Evolutionary conservation across 2,888 invertebrate species (phyloP).

Genomic region (Trypoxylon attenuatum): DNA sequence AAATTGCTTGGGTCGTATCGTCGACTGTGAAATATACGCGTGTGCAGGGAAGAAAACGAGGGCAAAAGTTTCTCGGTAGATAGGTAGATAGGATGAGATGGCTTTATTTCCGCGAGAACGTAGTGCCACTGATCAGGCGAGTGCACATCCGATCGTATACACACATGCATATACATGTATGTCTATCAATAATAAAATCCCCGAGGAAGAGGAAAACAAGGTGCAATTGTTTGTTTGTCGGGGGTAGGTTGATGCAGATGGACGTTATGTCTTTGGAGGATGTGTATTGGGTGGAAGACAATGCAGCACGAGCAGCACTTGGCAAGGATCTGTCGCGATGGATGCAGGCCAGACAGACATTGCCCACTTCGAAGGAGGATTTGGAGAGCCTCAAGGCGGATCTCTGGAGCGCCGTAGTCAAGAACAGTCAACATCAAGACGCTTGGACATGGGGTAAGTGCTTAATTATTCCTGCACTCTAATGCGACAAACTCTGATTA

Average conservation of each 20-base stretch:
- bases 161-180: no score
- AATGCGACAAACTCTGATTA: neutral
- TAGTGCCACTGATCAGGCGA: no score
- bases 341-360: constrained; percentile 86
- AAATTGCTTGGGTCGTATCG: no score
- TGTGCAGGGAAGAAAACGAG: no score
- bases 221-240: neutral
- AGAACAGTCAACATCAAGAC: constrained; percentile 89
- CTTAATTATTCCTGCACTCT: neutral
- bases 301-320: constrained; percentile 84
- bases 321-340: constrained; percentile 87
- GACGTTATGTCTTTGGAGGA: constrained; percentile 92
- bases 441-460: constrained; percentile 90
- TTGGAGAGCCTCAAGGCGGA: constrained; percentile 87
- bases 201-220: neutral
- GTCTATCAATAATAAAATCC: no score
- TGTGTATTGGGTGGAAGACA: constrained; percentile 93
- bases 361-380: constrained; percentile 88
- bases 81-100: no score
- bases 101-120: no score
- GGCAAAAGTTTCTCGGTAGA: no score
- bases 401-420: constrained; percentile 90
- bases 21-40: no score
- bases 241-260: constrained; percentile 82
- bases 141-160: no score